These are phyloP conservation scores for Fukomys damarensis DNA, from an alignment of 2,113 vertebrate species.

Conservation along the genomic window DNA sequence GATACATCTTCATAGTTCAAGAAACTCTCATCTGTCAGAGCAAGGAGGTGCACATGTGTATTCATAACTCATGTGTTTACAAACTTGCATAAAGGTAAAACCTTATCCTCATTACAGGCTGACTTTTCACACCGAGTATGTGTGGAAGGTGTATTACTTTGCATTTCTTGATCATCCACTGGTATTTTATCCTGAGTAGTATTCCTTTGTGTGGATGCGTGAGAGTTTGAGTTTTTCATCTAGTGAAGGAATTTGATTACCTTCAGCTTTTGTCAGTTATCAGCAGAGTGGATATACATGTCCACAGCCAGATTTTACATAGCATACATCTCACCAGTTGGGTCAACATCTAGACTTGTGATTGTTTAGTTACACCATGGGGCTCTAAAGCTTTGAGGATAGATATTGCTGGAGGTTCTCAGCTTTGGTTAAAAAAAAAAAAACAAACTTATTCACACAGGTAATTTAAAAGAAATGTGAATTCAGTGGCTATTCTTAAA, in stretches of 20 bases:
- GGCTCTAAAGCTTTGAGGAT: background rate
- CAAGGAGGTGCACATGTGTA: background rate
- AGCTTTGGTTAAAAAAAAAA: background rate
- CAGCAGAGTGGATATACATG: background rate
- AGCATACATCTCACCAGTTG: background rate
- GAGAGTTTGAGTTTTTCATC: too few species aligned
- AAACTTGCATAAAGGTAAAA: background rate
- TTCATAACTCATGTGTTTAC: too few species aligned
- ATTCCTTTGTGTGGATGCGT: background rate
- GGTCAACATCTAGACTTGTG: background rate
- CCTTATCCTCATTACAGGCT: background rate
- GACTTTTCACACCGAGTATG: background rate
- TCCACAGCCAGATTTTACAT: background rate
- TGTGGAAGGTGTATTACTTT: background rate
- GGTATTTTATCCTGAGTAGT: background rate
- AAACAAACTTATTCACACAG: background rate
- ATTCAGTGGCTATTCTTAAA: background rate
- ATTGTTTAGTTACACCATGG: background rate
- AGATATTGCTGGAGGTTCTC: background rate
- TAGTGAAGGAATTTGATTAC: background rate
- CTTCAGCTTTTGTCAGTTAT: background rate
- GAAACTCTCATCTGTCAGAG: background rate
- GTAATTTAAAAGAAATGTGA: background rate
- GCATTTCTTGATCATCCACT: background rate
- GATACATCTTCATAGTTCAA: background rate